Conservation (phyloP, 1,140 invertebrate species). For the Caenorhabditis remanei region DNA sequence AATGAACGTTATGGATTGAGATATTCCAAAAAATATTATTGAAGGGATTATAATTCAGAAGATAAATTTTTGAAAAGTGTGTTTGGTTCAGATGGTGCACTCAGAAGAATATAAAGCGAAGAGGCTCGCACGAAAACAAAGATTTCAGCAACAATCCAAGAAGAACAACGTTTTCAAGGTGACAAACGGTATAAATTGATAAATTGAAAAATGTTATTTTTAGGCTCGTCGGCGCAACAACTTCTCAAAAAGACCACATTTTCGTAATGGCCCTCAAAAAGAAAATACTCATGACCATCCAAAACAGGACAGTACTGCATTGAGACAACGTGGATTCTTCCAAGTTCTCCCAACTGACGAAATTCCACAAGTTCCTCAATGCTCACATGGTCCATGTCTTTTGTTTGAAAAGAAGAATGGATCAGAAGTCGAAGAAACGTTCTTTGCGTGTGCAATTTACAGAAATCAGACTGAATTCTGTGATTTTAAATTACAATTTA, state of each 20-base stretch:
- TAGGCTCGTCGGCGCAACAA: constrained; percentile 40
- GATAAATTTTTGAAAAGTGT: not conserved
- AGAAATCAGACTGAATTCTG: constrained; percentile 54
- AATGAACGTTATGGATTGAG: not conserved
- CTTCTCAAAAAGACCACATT: constrained; percentile 16
- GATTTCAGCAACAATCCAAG: constrained; percentile 31
- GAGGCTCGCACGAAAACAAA: not conserved
- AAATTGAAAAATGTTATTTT: not conserved
- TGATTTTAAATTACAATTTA: constrained; percentile 46
- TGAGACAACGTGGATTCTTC: constrained; percentile 57
- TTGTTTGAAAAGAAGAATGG: constrained; percentile 58
- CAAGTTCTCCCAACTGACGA: constrained; percentile 49
- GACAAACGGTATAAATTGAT: not conserved
- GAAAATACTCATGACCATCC: not conserved
- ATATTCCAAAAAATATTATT: constrained; percentile 9
- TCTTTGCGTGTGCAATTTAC: constrained; percentile 57
- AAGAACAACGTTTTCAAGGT: constrained; percentile 52
- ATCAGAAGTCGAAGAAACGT: constrained; percentile 28
- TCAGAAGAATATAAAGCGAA: constrained; percentile 41
- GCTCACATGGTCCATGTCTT: constrained; percentile 60
- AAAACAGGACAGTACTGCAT: constrained; percentile 16
- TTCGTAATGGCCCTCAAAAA: not conserved
- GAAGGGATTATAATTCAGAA: too few species aligned
- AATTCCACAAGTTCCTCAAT: constrained; percentile 30
- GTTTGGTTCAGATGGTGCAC: not conserved